Base-by-base conservation (phyloP, 2,888 invertebrate species). In the Sussaba pulchella region DNA sequence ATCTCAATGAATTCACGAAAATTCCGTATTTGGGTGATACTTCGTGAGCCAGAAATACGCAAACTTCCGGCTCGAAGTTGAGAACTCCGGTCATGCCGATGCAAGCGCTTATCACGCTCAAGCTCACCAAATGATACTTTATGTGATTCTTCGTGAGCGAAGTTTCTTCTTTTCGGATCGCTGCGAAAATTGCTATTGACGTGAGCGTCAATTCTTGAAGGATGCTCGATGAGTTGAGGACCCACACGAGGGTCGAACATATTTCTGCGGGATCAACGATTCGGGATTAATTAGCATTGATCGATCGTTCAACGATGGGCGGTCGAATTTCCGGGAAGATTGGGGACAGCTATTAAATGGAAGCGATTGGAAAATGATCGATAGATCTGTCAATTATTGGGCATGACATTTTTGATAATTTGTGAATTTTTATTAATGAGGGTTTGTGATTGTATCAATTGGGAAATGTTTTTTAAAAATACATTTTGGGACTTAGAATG, bases 31-130 rank as follows among this genome's bases (percentile, higher is more conserved):
- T 91, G 17, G 82, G 64, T 2, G 91, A 91, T 36, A 91, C 87
- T 21, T 91, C 90, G 12, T 89, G 89, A 0, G 91, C 87, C 59
- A 91, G 76, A 69, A 91, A 91, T 21, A 91, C 91, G 74, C 91
- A 91, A n/a, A 86, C 82, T 8, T 91, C 87, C 5, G 90, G 90
- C 71, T 91, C 91, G 78, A 91, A 91, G 72, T 91, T 91, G 45
- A 93, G 89, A 0, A 93, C 90, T 0, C 93, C 93, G 3, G 93
- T 93, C 8, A 93, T 91, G 0, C 93, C 93, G 45, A 94, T 92
- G 82, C 93, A 92, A 3, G 92, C 91, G 67, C 93, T 92, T 41
- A 93, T 90, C 54, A 93, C 91, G 43, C 92, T 92, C 52, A 93
- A 85, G 43, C 93, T 93, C 47, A 91, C 92, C 79, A 94, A 82